phyloP scores from a whole-genome alignment of 2,797 vertebrate species.

The Myotis planiceps region DNA sequence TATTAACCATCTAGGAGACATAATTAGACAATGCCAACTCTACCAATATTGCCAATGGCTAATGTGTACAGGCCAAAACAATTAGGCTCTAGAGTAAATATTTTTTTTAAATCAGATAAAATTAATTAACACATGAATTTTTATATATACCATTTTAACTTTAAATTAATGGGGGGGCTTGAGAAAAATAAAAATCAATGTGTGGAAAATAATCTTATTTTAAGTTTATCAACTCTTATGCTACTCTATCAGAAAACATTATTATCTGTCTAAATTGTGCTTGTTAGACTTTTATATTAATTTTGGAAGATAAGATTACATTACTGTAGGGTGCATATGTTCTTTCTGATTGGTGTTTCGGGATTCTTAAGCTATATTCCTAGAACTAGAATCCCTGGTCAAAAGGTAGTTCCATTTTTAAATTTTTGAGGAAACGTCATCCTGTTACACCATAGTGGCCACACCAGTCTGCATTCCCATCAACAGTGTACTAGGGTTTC shows the following conservation, averaged over 20 bases:
- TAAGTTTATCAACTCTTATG: not conserved
- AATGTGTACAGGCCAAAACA: not conserved
- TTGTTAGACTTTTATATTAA: not conserved
- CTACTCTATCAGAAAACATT: not conserved
- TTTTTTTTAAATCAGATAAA: not conserved
- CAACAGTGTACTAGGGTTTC: too few species aligned
- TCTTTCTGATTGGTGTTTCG: too few species aligned
- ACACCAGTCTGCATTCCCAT: too few species aligned
- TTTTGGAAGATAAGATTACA: not conserved
- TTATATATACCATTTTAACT: not conserved
- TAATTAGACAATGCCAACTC: not conserved
- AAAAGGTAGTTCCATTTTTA: too few species aligned
- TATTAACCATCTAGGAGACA: not conserved
- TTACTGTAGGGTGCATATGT: not conserved
- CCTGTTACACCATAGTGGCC: too few species aligned
- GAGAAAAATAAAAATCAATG: slow-evolving; percentile 20
- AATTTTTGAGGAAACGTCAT: too few species aligned
- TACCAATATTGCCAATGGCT: not conserved
- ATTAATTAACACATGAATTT: not conserved
- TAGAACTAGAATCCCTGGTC: too few species aligned
- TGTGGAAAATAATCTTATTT: not conserved
- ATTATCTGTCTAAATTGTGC: not conserved
- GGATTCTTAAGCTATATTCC: too few species aligned
- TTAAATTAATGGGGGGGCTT: not conserved
- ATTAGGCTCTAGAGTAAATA: not conserved